Base-by-base conservation (phyloP, 2,113 vertebrate species). In the Brachyistius frenatus region DNA sequence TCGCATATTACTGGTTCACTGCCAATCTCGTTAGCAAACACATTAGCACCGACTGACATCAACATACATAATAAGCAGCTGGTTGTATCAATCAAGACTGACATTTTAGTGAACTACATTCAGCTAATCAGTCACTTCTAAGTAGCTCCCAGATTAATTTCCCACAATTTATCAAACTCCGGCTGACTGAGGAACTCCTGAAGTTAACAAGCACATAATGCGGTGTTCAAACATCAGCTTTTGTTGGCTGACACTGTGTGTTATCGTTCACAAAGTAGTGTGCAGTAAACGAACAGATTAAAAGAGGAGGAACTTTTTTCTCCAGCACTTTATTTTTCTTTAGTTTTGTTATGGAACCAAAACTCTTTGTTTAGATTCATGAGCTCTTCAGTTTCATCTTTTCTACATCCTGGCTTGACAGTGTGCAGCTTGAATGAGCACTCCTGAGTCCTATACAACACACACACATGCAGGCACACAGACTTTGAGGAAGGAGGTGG, bases 21-120 rank as follows among this genome's bases (percentile, higher is more conserved):
- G 91, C 89, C 91, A 90, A 85, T 89, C 89, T 91, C 78, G 83
- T 91, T 90, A 92, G 89, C 86, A 90, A 89, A 89, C 85, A 91
- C 85, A 91, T 90, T 89, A 92, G 78, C 87, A 83, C 73, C 36
- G 75, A 64, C 88, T 89, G 86, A 89, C 89, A 90, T 88, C 89
- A 80, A 81, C 85, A 76, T 86, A 80, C 86, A 90, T 89, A 84
- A 88, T 79, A 89, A 87, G 78, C 87, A 86, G 86, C 89, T 90
- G 85, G 76, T 89, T 86, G 83, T 85, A 89, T 91, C 90, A 87
- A 90, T 90, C 86, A 89, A 77, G 61, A 66, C 61, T 73, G 90
- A 89, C 89, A 81, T 84, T 90, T 83, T 69, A 79, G 65, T 84
- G 79, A 89, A 84, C 72, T 87, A 79, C 81, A 88, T 86, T 52